phyloP scores from a whole-genome alignment of 2,888 invertebrate species.

The Geotrupes spiniger region DNA sequence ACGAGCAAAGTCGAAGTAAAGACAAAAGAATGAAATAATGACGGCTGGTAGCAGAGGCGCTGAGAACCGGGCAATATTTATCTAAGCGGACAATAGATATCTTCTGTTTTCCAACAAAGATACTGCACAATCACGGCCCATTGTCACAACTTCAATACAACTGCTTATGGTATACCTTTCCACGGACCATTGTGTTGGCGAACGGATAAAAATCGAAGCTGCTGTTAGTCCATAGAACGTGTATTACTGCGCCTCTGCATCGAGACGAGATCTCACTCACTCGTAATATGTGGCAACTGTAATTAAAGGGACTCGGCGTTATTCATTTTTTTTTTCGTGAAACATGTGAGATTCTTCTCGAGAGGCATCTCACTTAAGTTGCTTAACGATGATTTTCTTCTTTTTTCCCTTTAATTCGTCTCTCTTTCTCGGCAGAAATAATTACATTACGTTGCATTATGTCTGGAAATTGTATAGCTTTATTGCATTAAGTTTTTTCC shows the following conservation, averaged over 20 bases:
- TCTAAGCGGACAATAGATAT: conserved; percentile 44
- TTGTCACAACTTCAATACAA: conserved; percentile 41
- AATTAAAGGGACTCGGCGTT: conserved; percentile 3
- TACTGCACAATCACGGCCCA: conserved; percentile 46
- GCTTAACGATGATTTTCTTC: too few relatives aligned
- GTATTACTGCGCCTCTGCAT: background rate
- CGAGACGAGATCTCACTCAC: background rate
- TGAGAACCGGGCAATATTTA: conserved; percentile 39
- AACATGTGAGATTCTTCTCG: too few relatives aligned
- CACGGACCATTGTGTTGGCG: conserved; percentile 25
- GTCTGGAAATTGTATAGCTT: too few relatives aligned
- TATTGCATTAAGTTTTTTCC: too few relatives aligned
- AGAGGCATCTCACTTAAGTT: too few relatives aligned
- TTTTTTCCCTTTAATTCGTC: too few relatives aligned
- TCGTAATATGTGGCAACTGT: background rate
- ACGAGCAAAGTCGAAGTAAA: conserved; percentile 9
- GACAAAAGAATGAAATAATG: conserved; percentile 24
- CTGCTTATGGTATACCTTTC: conserved; percentile 31
- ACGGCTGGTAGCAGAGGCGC: conserved; percentile 23
- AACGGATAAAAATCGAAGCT: conserved; percentile 31
- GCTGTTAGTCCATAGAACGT: background rate
- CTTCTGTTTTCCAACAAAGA: conserved; percentile 43
- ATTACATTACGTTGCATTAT: too few relatives aligned
- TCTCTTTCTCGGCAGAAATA: too few relatives aligned
- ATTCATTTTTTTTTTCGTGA: background rate